Evolutionary conservation across 2,113 vertebrate genomes (phyloP), one percentile per base, ranked within the genome.

Genomic region (Anguilla rostrata): DNA sequence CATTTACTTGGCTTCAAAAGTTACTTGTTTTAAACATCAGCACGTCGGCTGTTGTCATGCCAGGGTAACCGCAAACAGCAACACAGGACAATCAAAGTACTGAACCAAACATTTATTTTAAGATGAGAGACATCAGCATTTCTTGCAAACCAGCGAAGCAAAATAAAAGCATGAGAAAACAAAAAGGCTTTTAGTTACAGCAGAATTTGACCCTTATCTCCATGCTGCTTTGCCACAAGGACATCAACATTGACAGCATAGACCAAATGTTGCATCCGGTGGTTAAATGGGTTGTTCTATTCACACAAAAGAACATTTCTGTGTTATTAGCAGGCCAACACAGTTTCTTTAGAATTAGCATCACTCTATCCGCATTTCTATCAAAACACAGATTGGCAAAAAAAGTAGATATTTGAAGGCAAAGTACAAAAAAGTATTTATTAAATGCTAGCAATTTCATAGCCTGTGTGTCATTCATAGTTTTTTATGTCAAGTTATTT

Each of bases 71-170:
- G 75, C 41, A 83, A 63, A 86, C 22, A 78, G 75, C 26, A 89
- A 75, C 71, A 90, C 75, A 71, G 8, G 26, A 84, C 6, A 79
- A 49, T 82, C 81, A 12, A 86, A 14, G 43, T 86, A 79, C 41
- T 87, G 84, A 88, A 89, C 86, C 26, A 86, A 90, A 90, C 85
- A 89, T 92, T 92, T 91, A 91, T 90, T 92, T 87, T 87, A 89
- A 87, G 91, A 90, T 90, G 87, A 53, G 49, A 53, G 78, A 89
- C 87, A 92, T 91, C 88, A 90, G 57, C 87, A 86, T 85, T 89
- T 88, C 16, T 88, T 87, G 89, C 88, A 91, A 88, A 88, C 87
- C 82, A 87, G 86, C 81, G 85, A 91, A 89, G 88, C 81, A 83
- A 88, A 82, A 66, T 85, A 89, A 86, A n/a, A 15, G 46, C 71